phyloP scores from a whole-genome alignment of 2,113 vertebrate genomes.

The Anolis sagrei region DNA sequence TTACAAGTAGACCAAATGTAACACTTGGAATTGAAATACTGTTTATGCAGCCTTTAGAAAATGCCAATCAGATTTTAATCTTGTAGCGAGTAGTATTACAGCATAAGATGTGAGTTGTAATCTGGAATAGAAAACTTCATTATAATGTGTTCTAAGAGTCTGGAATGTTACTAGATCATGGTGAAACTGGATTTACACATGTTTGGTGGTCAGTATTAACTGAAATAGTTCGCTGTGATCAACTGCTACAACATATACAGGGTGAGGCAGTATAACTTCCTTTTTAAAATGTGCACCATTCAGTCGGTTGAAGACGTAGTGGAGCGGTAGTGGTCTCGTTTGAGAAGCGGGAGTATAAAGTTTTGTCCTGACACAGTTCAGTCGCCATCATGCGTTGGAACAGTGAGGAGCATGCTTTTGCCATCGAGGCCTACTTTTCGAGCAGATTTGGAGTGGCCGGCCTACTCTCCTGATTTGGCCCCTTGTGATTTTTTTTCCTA shows the following conservation, averaged over 20 bases:
- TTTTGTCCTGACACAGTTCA: too few relatives aligned
- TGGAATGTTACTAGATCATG: not conserved
- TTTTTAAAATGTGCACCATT: too few relatives aligned
- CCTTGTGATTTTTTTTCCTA: too few relatives aligned
- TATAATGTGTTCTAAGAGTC: not conserved
- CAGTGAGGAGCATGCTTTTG: too few relatives aligned
- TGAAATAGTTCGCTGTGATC: not conserved
- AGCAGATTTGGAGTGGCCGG: too few relatives aligned
- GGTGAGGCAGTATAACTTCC: too few relatives aligned
- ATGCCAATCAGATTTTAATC: not conserved
- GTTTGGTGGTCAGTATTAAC: not conserved
- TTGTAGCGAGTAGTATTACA: not conserved
- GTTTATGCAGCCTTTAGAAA: not conserved
- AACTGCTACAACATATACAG: not conserved
- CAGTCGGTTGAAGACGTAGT: too few relatives aligned
- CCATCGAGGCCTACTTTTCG: too few relatives aligned
- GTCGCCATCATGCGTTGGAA: too few relatives aligned
- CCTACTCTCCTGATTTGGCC: too few relatives aligned
- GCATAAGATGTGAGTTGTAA: rapidly evolving
- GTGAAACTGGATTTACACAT: not conserved
- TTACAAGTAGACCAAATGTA: not conserved
- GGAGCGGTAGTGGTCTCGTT: too few relatives aligned
- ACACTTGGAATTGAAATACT: rapidly evolving
- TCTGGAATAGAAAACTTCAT: not conserved
- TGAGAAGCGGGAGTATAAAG: too few relatives aligned